phyloP scores from a whole-genome alignment of 2,888 invertebrate species.

The Marronus borbonicus region DNA sequence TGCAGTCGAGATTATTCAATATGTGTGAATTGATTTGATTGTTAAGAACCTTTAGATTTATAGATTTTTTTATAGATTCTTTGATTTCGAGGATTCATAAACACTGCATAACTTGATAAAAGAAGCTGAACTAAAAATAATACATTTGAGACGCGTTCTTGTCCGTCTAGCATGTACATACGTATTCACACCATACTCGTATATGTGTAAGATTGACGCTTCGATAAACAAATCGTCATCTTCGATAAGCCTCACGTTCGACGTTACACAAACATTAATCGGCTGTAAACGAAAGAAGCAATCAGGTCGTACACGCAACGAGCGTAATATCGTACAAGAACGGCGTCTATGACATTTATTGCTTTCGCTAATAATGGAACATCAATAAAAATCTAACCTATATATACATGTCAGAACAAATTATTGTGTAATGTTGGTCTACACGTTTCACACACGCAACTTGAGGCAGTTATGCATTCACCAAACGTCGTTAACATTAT shows the following conservation, averaged over 20 bases:
- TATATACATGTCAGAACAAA: conserved; percentile 25
- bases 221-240: conserved; percentile 37
- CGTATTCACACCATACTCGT: neutral
- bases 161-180: neutral
- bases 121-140: too few species aligned
- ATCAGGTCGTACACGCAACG: neutral
- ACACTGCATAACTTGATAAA: too few species aligned
- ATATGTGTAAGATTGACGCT: conserved; percentile 31
- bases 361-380: conserved; percentile 17
- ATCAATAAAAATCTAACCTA: conserved; percentile 21
- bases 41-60: too few species aligned
- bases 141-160: neutral
- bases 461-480: conserved; percentile 16
- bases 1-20: too few species aligned
- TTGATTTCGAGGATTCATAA: too few species aligned
- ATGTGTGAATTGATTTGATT: too few species aligned
- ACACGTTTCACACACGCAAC: conserved; percentile 3
- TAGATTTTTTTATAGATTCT: too few species aligned
- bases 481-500: conserved; percentile 19
- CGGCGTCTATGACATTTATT: conserved; percentile 28
- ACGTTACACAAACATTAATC: conserved; percentile 38
- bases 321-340: neutral
- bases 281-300: conserved; percentile 9
- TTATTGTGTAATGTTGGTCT: conserved; percentile 25
- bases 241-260: conserved; percentile 21